phyloP scores from a whole-genome alignment of 2,888 invertebrate species.

The Strigamia maritima region DNA sequence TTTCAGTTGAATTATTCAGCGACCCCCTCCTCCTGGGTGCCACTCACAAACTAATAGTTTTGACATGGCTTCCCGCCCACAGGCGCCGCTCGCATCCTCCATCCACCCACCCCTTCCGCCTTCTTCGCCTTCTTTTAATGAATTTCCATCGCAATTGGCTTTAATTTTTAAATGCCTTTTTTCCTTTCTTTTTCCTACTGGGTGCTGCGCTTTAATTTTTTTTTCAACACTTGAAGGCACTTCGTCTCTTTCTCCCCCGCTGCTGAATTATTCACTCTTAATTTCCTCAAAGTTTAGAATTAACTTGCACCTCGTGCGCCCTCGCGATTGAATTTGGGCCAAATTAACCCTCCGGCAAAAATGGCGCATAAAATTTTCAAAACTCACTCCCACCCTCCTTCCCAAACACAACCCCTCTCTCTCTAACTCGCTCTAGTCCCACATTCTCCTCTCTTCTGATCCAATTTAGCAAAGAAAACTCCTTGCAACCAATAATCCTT shows the following conservation, averaged over 20 bases:
- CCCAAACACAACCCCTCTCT: neutral
- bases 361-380: constrained; percentile 34
- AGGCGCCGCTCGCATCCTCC: constrained; percentile 18
- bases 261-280: constrained; percentile 35
- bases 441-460: neutral
- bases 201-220: no score
- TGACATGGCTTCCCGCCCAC: constrained; percentile 26
- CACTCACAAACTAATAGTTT: constrained; percentile 36
- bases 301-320: constrained; percentile 25
- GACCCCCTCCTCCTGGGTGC: constrained; percentile 13
- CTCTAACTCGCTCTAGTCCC: neutral
- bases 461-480: neutral
- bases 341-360: constrained; percentile 28
- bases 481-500: neutral
- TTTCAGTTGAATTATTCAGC: constrained; percentile 38
- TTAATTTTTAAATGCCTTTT: constrained; percentile 37
- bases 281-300: constrained; percentile 36
- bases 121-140: constrained; percentile 35
- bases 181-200: neutral
- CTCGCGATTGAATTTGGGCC: constrained; percentile 33
- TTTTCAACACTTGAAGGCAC: constrained; percentile 10
- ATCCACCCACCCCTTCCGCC: neutral
- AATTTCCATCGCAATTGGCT: constrained; percentile 36
- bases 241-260: neutral
- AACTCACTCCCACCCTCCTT: neutral